Base-by-base conservation (phyloP, 2,113 vertebrate genomes). In the Alouatta palliata region DNA sequence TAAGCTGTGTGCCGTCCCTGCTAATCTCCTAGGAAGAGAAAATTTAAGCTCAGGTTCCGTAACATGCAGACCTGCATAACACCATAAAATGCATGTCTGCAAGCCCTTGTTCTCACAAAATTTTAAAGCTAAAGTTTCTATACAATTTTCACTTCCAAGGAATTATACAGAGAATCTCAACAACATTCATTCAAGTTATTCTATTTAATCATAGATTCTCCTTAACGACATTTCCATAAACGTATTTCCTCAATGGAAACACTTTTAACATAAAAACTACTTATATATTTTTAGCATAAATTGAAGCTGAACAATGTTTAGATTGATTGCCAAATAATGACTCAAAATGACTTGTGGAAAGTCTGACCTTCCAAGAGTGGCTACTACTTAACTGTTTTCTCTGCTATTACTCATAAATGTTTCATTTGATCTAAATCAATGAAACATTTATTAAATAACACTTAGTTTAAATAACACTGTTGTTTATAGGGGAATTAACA, bases 21-120 rank as follows among this genome's bases (percentile, higher is more conserved):
- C 71, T 96, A 40, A 81, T 81, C 81, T 96, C 95, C 66, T 64
- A 58, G 58, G 92, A 94, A 92, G 19, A 93, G 23, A 94, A 76
- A 88, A 68, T 35, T 5, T 79, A 73, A 58, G 47, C 61, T 64
- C 61, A 52, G 84, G 68, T 35, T 92, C 90, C 81, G 8, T 47
- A 85, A 82, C n/a, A 25, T 0, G 2, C 30, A 52, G 56, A 23
- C 77, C 32, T 58, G 4, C 2, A 3, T 8, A 87, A 68, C 14
- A 95, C 17, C 32, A 85, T 19, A 52, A 61, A 82, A n/a, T 5
- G 20, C 3, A 61, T 9, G 17, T 25, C 17, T 43, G 16, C 54
- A 61, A n/a, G 40, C 2, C 30, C 21, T 71, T 76, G n/a, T 49
- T 56, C 54, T 91, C 49, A 47, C 8, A 80, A n/a, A 49, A 54